Base-by-base conservation (phyloP, 2,113 vertebrate species). In the Cettia cetti region DNA sequence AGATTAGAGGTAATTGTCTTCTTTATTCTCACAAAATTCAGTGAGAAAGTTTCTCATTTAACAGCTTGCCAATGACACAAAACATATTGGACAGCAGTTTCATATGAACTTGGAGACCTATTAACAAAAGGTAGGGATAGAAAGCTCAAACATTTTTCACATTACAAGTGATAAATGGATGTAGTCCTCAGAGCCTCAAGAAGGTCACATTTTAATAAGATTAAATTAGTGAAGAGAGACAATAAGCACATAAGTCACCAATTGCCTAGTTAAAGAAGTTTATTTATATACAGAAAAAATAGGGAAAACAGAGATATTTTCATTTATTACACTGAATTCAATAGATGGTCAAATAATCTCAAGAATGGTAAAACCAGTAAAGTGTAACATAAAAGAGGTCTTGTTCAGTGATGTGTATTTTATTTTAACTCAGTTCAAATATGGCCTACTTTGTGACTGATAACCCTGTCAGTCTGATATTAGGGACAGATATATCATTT, bases 331-430 rank as follows among this genome's bases (percentile, higher is more conserved):
- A 88, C 42, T 74, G 57, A 35, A 54, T 85, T 94, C 56, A 89
- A 64, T 81, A 89, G 96, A 92, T 68, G 52, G 71, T 82, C 60
- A 84, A 93, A 96, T 96, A 97, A 97, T 93, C 80, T 94, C 74
- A 82, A 80, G 70, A 92, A 91, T 87, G 77, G 80, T 88, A 95
- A 95, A 95, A 78, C 26, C 65, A 88, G 60, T 52, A 57, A 96
- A 95, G 81, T 91, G 92, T 68, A 94, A 90, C 71, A 35, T 31
- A 74, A 23, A 77, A 54, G 76, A 93, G 35, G 44, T 72, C 60
- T 92, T 92, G 93, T 45, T 94, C 87, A 74, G 27, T 92, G 89
- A 77, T 80, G 81, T 76, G 75, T 50, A 89, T 94, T 97, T 96
- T 74, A 71, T 88, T 96, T 86, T 66, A 90, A 87, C 72, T 83